A percentile compares a stretch with the other conserved stretches of the same genome.
phyloP scores from a whole-genome alignment of 2,797 vertebrate species.

The Rhodeus uyekii region DNA sequence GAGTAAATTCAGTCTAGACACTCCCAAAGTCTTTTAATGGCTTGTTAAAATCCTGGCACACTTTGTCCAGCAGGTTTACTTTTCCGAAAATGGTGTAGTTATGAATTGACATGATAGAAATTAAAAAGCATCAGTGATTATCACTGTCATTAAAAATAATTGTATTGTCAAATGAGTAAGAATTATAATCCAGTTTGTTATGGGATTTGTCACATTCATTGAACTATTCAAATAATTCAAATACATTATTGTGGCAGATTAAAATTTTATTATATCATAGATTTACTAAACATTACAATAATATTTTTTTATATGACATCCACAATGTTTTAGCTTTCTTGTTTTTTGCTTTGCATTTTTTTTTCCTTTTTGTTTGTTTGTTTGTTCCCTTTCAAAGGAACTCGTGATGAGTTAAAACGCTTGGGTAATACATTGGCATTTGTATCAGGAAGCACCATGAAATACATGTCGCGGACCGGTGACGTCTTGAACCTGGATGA shows the following conservation, averaged over 20 bases:
- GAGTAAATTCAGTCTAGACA: conserved; percentile 53
- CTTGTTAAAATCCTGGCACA: conserved; percentile 65
- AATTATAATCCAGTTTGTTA: background rate
- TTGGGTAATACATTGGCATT: no score
- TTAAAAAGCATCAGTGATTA: background rate
- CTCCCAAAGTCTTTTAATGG: conserved; percentile 63
- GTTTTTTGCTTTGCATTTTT: background rate
- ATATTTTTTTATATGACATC: background rate
- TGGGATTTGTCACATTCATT: background rate
- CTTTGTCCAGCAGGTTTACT: conserved; percentile 63
- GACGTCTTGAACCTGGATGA: no score
- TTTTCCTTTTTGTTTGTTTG: background rate
- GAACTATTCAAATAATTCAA: background rate
- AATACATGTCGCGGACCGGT: no score
- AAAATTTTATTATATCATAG: no score
- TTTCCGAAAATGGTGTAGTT: conserved; percentile 64
- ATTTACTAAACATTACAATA: background rate
- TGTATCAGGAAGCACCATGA: no score
- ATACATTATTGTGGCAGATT: background rate
- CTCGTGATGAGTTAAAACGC: no score
- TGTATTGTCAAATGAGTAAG: background rate
- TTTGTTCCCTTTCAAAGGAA: no score
- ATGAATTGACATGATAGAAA: conserved; percentile 62
- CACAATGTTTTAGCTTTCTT: background rate
- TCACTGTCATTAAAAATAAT: background rate